These are phyloP conservation scores for Pelobates fuscus DNA, from an alignment of 2,113 vertebrate genomes.

Conservation along the genomic window DNA sequence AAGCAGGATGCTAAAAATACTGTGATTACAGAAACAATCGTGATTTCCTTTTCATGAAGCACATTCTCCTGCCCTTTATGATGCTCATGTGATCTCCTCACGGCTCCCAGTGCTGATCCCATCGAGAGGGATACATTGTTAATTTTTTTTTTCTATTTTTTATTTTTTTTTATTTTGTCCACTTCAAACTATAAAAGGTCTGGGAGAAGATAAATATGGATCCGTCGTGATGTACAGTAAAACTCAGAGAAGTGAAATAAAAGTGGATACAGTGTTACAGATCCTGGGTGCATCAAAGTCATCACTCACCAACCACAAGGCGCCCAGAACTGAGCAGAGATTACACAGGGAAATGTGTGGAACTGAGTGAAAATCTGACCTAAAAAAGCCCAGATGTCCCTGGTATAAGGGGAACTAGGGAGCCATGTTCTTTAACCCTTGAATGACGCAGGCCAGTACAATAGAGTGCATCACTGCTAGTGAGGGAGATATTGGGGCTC, in stretches of 20 bases:
- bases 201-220: not conserved
- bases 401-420: not conserved
- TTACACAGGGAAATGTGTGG: conserved; percentile 64
- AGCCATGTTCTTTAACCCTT: not conserved
- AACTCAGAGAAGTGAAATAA: conserved; percentile 41
- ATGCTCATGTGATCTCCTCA: not conserved
- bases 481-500: no score
- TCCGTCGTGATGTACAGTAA: not conserved
- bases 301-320: conserved; percentile 63
- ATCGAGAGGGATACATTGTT: no score
- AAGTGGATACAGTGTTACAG: conserved; percentile 56
- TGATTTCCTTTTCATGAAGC: conserved; percentile 15
- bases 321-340: conserved; percentile 55
- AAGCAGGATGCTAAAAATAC: not conserved
- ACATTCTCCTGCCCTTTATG: not conserved
- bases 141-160: no score
- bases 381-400: not conserved
- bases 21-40: conserved; percentile 2
- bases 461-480: no score
- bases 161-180: not conserved
- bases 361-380: conserved; percentile 59
- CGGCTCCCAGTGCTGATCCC: not conserved
- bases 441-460: no score
- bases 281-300: conserved; percentile 63
- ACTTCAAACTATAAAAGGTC: not conserved